Evolutionary conservation across 2,113 vertebrate genomes (phyloP), one percentile per base, ranked within the genome.

Genomic region (Callocephalon fimbriatum): DNA sequence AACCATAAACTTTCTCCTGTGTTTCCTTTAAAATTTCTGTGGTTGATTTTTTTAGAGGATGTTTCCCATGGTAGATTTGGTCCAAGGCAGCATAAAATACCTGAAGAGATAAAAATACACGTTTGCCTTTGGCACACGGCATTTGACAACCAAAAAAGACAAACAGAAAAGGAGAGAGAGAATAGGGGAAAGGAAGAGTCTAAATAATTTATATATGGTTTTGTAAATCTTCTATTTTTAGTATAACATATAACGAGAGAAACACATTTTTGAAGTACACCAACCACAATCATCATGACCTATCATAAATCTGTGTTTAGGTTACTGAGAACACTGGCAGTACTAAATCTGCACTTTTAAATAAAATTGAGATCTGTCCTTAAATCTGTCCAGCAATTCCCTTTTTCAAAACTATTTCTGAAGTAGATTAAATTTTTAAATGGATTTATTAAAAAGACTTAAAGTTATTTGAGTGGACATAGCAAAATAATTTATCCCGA

Each of bases 71-170:
- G 97, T 99, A 99, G 90, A 99, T 98, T 95, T 99, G 99, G 97
- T 99, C 99, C 98, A 99, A 97, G 56, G 97, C 98, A 19, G 99
- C 99, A 90, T 99, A 99, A 96, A 99, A 99, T 78, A 99, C 98
- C 99, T 99, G 93, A 82, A 92, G 5, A 79, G 45, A 94, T 20
- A 76, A 93, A 95, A 95, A 95, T 17, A 71, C 9, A 38, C 5
- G 8, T 79, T 97, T 63, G 65, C 53, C 48, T 81, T 79, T 62
- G 38, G 62, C 20, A 82, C 19, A 65, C 12, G 22, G 31, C 12
- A 82, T 40, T 59, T 68, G 66, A 72, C 65, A 86, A 70, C 9
- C 51, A 75, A 86, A 82, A 80, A 26, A 47, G 27, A 50, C 9
- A 91, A 58, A 45, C 5, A 27, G 7, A 66, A 81, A 84, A 81